A percentile compares a stretch with the other conserved stretches of the same genome.
Conservation (phyloP, 2,797 vertebrate species). For the Syndactyla subalaris region DNA sequence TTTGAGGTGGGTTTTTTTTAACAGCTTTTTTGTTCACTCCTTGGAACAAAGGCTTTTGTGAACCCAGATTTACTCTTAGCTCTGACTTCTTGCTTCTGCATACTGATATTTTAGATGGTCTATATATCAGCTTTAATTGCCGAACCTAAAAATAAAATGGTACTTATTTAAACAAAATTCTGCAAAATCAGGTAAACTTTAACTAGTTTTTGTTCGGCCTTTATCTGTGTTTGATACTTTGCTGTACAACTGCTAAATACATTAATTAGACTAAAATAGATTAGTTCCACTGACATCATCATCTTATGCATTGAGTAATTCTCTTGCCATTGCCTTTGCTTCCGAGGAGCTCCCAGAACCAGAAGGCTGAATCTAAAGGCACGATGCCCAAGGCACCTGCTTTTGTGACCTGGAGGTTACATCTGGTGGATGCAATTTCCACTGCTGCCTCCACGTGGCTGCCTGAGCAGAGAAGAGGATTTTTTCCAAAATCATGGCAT, state of each 20-base stretch:
- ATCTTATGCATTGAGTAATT: neutral
- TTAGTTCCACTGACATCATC: neutral
- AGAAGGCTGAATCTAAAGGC: neutral
- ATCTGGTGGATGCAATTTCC: neutral
- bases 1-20: too few relatives aligned
- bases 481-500: neutral
- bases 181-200: neutral
- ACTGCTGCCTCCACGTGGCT: constrained; percentile 34
- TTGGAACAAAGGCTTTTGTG: constrained; percentile 4
- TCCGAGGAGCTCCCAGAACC: neutral
- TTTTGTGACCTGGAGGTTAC: neutral
- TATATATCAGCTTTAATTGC: neutral
- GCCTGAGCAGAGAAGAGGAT: neutral
- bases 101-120: neutral
- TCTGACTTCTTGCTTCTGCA: neutral
- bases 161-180: neutral
- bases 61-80: neutral
- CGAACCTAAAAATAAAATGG: neutral
- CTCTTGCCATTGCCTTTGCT: neutral
- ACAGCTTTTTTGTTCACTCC: neutral
- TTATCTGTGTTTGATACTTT: neutral
- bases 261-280: neutral
- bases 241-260: neutral
- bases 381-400: neutral
- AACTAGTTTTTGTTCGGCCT: neutral